These are phyloP conservation scores for Therioaphis trifolii DNA, from an alignment of 2,888 invertebrate genomes.

Conservation along the genomic window DNA sequence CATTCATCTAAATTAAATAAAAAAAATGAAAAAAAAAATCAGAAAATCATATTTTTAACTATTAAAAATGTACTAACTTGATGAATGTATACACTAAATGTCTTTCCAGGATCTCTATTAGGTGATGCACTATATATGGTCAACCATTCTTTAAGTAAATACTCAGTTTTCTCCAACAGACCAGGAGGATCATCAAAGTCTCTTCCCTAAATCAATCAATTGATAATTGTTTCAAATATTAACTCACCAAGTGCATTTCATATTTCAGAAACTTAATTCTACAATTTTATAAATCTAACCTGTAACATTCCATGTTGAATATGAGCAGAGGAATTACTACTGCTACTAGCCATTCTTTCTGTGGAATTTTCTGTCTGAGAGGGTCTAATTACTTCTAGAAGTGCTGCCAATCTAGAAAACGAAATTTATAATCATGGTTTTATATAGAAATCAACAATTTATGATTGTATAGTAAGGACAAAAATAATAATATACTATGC, in stretches of 20 bases:
- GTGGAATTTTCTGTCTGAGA: constrained; percentile 55
- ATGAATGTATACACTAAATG: constrained; percentile 93
- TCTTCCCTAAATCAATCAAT: constrained; percentile 73
- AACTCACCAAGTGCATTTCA: not conserved
- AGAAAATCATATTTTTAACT: not conserved
- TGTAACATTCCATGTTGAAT: constrained; percentile 93
- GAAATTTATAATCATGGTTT: not conserved
- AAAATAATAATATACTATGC: too few species aligned
- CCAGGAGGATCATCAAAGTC: constrained; percentile 95
- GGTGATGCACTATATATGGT: constrained; percentile 83
- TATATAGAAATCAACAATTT: not conserved
- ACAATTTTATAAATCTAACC: constrained; percentile 69
- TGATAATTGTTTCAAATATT: constrained; percentile 63
- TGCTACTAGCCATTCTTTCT: constrained; percentile 53
- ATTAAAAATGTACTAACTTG: constrained; percentile 69
- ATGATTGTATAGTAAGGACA: too few species aligned
- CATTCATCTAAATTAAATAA: constrained; percentile 80
- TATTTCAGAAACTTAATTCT: not conserved
- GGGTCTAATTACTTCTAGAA: constrained; percentile 77
- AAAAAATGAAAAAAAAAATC: constrained; percentile 62
- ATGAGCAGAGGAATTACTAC: constrained; percentile 78
- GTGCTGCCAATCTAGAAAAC: constrained; percentile 72
- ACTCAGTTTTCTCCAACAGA: constrained; percentile 94
- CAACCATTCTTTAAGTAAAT: constrained; percentile 94
- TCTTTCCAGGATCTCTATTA: constrained; percentile 86